Base-by-base conservation (phyloP, 2,113 vertebrate species). In the Podiceps cristatus region DNA sequence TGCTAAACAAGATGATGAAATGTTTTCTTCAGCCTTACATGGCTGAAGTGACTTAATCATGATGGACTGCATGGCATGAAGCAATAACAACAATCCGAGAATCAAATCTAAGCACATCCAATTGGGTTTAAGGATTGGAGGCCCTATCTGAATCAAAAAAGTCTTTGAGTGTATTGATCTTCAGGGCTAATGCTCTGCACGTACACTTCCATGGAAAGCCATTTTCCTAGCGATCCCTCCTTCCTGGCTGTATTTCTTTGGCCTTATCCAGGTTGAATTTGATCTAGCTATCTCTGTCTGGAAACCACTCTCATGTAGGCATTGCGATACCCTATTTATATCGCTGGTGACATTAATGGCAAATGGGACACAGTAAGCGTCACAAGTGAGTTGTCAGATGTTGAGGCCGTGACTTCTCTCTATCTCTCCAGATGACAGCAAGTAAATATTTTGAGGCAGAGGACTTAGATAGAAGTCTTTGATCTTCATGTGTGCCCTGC, bases 401-500 rank as follows among this genome's bases (percentile, higher is more conserved):
- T 73, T 86, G 75, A 88, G 95, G 88, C 95, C 92, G 29, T 90
- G 92, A 86, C 90, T 96, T 94, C 72, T 94, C 88, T 60, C 85
- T 97, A 88, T 97, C 95, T 92, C 67, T 79, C 82, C 88, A 97
- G 88, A 96, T 95, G 94, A 96, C 94, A 92, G 95, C 37, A 63
- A 96, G 96, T 95, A 97, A 97, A 97, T 97, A 97, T 95, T 97
- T 97, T 96, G 96, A 96, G 85, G 90, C 92, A 88, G 63, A 14
- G 50, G 67, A 62, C 63, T 86, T 80, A 97, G 95, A 96, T 89
- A 94, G 92, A 88, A 88, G 95, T 29, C 97, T 97, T 96, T 97
- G 90, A 96, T 96, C 90, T 86, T 73, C 67, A 10, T 90, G 90
- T 90, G 92, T 86, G 92, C 93, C 59, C 47, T 83, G 76, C 78